A percentile compares a stretch with the other conserved stretches of the same genome.
Conservation (phyloP, 2,888 invertebrate genomes). For the Lycocerus yunnanus region DNA sequence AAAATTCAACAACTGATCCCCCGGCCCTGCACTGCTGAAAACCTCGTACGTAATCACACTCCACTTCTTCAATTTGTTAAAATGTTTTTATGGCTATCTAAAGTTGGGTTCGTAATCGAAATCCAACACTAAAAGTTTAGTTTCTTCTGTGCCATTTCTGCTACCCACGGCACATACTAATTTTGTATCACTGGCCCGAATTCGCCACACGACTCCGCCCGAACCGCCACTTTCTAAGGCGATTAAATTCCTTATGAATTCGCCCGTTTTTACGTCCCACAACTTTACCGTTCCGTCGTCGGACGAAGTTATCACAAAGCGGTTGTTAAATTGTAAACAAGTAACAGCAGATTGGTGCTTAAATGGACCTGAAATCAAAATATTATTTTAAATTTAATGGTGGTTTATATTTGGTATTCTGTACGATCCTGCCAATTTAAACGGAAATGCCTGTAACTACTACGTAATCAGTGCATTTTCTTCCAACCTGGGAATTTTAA, state of each 20-base stretch:
- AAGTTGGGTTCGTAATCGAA: constrained; percentile 78
- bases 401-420: too few relatives aligned
- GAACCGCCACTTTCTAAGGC: constrained; percentile 92
- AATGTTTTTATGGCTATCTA: constrained; percentile 22
- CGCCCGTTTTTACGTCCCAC: constrained; percentile 97
- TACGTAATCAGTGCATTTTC: too few relatives aligned
- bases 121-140: constrained; percentile 95
- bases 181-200: constrained; percentile 93
- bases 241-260: constrained; percentile 95
- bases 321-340: constrained; percentile 94
- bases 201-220: constrained; percentile 99
- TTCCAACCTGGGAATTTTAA: too few relatives aligned
- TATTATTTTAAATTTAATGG: too few relatives aligned
- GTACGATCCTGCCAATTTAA: too few relatives aligned
- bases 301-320: constrained; percentile 97
- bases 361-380: constrained; percentile 72
- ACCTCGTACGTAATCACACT: not conserved
- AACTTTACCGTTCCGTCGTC: constrained; percentile 99
- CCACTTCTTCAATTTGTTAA: not conserved
- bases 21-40: not conserved
- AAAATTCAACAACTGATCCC: not conserved
- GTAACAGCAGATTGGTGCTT: constrained; percentile 99
- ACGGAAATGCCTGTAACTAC: too few relatives aligned
- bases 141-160: constrained; percentile 98
- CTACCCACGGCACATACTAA: constrained; percentile 98